A percentile compares a stretch with the other conserved stretches of the same genome.
Conservation (phyloP, 2,113 vertebrate species). For the Malurus alboscapulatus region DNA sequence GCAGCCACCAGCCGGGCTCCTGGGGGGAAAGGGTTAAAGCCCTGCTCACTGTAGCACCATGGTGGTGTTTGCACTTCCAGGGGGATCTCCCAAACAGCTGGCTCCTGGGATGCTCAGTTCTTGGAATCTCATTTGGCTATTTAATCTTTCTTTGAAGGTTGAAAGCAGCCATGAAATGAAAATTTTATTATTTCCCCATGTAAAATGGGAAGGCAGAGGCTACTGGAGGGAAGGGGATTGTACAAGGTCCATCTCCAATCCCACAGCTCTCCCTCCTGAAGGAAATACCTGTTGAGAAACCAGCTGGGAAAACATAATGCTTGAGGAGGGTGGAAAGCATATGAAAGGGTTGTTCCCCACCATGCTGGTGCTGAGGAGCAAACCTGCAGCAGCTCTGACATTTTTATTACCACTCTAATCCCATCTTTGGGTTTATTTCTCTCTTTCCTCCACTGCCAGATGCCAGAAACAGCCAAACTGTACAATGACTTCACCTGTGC, state of each 20-base stretch:
- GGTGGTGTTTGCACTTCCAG: background rate
- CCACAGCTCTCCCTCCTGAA: background rate
- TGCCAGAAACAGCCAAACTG: slow-evolving; percentile 55
- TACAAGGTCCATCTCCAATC: background rate
- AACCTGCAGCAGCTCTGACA: background rate
- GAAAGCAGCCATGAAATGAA: background rate
- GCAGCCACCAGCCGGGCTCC: background rate
- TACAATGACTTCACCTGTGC: slow-evolving; percentile 46
- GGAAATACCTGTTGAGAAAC: background rate
- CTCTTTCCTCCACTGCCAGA: slow-evolving; percentile 30
- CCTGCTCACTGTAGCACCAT: background rate
- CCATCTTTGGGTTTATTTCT: background rate
- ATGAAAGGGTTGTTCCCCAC: background rate
- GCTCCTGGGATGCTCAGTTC: background rate
- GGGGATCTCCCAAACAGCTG: background rate
- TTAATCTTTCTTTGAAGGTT: background rate
- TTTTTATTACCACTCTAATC: background rate
- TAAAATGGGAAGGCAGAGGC: background rate
- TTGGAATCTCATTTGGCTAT: background rate
- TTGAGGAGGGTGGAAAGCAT: fast-evolving
- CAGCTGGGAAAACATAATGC: background rate
- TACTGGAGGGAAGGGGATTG: background rate
- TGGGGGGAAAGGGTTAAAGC: background rate
- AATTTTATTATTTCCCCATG: background rate
- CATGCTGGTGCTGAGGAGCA: background rate